Percentiles rank a stretch among this genome's conserved stretches.
Conservation (phyloP, 2,797 vertebrate species). For the Scomberomorus guttatus region DNA sequence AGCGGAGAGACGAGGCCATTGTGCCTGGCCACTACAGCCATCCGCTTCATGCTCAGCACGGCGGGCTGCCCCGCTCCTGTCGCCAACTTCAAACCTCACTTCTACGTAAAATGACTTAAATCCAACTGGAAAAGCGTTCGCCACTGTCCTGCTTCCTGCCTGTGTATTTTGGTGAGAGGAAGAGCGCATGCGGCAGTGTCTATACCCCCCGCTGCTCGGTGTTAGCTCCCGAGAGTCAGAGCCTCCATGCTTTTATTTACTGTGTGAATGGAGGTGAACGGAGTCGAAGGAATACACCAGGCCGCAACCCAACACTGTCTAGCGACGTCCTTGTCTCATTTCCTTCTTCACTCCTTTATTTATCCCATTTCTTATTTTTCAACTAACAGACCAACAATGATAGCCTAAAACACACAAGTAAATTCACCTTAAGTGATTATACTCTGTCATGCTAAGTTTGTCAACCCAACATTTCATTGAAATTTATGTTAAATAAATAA, state of each 20-base stretch:
- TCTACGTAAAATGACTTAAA: constrained; percentile 33
- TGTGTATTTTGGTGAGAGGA: constrained; percentile 50
- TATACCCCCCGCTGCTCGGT: constrained; percentile 77
- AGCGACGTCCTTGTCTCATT: constrained; percentile 69
- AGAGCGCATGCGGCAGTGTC: constrained; percentile 77
- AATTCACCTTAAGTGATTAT: not conserved
- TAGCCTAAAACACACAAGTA: not conserved
- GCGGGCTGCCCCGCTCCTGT: constrained; percentile 72
- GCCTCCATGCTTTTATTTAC: constrained; percentile 82
- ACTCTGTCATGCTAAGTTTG: not conserved
- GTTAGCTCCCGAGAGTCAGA: constrained; percentile 75
- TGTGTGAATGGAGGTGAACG: constrained; percentile 80
- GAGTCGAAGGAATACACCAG: constrained; percentile 71
- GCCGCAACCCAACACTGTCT: constrained; percentile 69
- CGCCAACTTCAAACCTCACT: constrained; percentile 44
- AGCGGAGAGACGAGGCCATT: constrained; percentile 86
- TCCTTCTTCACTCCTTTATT: constrained; percentile 31
- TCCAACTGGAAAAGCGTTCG: constrained; percentile 36
- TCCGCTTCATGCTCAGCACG: constrained; percentile 81
- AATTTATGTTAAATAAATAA: not conserved
- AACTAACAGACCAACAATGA: not conserved
- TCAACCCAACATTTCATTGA: not conserved
- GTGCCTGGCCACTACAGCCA: constrained; percentile 80
- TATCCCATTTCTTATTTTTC: not conserved
- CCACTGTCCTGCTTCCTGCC: constrained; percentile 50